phyloP scores from a whole-genome alignment of 2,113 vertebrate species.

The Triplophysa tibetana region DNA sequence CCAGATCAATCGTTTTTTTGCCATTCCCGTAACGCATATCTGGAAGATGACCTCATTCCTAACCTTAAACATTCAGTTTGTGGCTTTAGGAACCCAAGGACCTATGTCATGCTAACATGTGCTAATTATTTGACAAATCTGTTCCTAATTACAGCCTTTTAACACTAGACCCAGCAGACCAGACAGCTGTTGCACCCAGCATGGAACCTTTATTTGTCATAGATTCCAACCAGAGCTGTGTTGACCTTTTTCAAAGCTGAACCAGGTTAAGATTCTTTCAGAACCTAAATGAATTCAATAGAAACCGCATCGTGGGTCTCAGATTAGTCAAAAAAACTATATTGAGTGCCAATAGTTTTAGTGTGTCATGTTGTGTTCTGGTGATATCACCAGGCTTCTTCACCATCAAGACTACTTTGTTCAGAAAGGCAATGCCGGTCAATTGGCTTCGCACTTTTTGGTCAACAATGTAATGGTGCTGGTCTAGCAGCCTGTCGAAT shows the following conservation, averaged over 20 bases:
- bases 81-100: slow-evolving; percentile 2
- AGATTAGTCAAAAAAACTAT: neutral
- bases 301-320: neutral
- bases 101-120: neutral
- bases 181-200: slow-evolving; percentile 20
- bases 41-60: neutral
- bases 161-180: neutral
- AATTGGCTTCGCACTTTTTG: too few species aligned
- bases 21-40: neutral
- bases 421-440: too few species aligned
- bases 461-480: too few species aligned
- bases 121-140: slow-evolving; percentile 25
- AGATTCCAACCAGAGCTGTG: neutral
- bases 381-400: too few species aligned
- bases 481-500: neutral
- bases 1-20: neutral
- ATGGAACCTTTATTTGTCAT: slow-evolving; percentile 15
- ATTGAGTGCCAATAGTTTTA: too few species aligned
- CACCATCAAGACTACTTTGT: too few species aligned
- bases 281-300: neutral
- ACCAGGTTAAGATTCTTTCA: neutral
- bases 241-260: neutral
- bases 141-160: slow-evolving; percentile 19
- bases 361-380: neutral
- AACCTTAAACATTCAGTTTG: neutral